These are phyloP conservation scores for Picus viridis DNA, from an alignment of 2,797 vertebrate genomes.

Conservation along the genomic window DNA sequence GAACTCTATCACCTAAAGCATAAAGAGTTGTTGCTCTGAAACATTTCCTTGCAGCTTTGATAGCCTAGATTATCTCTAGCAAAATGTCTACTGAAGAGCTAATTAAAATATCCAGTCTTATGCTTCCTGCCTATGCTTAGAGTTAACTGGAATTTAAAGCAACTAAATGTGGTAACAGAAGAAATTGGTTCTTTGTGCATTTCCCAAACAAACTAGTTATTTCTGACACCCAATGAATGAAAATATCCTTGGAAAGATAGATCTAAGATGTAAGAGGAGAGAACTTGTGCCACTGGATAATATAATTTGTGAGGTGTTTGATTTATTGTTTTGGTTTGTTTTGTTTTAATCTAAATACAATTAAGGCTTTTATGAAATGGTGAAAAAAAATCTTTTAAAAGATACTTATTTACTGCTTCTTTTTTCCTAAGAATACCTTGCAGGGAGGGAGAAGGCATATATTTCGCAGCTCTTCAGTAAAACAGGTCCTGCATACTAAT, in stretches of 20 bases:
- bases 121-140: background rate
- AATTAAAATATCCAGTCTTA: background rate
- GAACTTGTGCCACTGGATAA: background rate
- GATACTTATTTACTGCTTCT: background rate
- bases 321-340: background rate
- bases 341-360: background rate
- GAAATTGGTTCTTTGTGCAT: background rate
- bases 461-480: background rate
- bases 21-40: background rate
- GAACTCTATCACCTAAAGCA: background rate
- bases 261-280: background rate
- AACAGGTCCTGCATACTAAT: background rate
- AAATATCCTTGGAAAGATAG: background rate
- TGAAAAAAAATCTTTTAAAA: background rate
- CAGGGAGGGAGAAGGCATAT: background rate
- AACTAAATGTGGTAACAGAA: background rate
- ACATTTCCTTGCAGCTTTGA: background rate
- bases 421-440: background rate
- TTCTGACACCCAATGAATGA: background rate
- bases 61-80: background rate
- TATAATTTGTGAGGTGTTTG: background rate
- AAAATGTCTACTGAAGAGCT: background rate
- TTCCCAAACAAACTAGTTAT: background rate
- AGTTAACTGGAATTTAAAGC: background rate
- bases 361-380: background rate